Base-by-base conservation (phyloP, 2,113 vertebrate genomes). In the Acinonyx jubatus region DNA sequence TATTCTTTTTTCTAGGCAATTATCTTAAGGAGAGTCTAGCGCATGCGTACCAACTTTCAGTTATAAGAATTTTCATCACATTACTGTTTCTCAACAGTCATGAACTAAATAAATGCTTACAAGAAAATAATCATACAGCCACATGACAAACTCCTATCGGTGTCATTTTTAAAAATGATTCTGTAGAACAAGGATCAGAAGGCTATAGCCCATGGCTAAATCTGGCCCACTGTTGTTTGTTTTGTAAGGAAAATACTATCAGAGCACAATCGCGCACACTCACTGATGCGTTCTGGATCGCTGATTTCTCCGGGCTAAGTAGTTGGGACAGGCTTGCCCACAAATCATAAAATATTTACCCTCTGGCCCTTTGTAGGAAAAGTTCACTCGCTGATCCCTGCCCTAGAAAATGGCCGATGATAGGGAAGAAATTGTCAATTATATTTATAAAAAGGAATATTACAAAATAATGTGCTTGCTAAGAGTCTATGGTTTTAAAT, bases 171-270 rank as follows among this genome's bases (percentile, higher is more conserved):
- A 61, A 29, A 81, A 82, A 15, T 52, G 18, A 55, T 80, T 19
- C 16, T 63, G 7, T 74, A 92, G 14, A 71, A 33, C 31, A 38
- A 45, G n/a, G 2, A 63, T 45, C 31, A 45, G 41, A 4, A 94
- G 74, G 80, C 48, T 61, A 13, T 23, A 91, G 50, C 29, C 33
- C 14, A 29, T 5, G 23, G 33, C 31, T 87, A 68, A 87, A 79
- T 45, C 33, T 94, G 48, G 45, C 10, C 33, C 41, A 12, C 11
- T 31, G 36, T 52, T 29, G 86, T 29, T 29, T 88, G 45, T 45
- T 94, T 91, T 73, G 3, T 87, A 50, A 94, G 69, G 97, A 92
- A 87, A 79, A 55, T 88, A 94, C 80, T 79, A 52, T 36, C 76
- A 13, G 71, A 52, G 19, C 52, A 68, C 8, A 83, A 2, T 36